Evolutionary conservation across 2,113 vertebrate species (phyloP), one percentile per base, ranked within the genome.

Genomic region (Phalacrocorax brasilianus): DNA sequence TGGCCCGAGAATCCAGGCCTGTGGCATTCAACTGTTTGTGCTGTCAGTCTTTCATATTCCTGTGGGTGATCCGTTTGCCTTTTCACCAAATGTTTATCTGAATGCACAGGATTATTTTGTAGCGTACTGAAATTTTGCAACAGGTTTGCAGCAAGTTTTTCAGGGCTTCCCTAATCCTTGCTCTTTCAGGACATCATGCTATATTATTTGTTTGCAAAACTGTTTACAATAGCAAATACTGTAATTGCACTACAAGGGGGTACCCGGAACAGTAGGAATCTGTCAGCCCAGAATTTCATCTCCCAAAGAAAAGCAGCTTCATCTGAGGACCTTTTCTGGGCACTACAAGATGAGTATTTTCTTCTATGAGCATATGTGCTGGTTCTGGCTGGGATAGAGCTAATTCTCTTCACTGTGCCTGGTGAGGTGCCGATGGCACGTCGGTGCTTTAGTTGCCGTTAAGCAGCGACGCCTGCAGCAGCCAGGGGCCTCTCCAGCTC

Each of bases 261-360:
- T 45, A 52, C 14, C 14, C 40, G 27, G 30, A 56, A 56, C 8
- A 35, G 53, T 22, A 62, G 27, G 20, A 67, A 27, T 44, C 10
- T 5, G 2, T 40, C 40, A 49, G 44, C 44, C 67, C 66, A 49
- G n/a, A 56, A 44, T 75, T 70, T 27, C 32, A 40, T 23, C 35
- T 89, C 32, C 32, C 21, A 38, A 35, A 75, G 61, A 75, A 58
- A 50, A 13, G 5, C 24, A n/a, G 11, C 30, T 44, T 44, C 49
- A 49, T 44, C 20, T 50, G 32, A 62, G 22, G 12, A 35, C 15
- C 3, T 1, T 26, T 33, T 44, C 23, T 0, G 4, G 7, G 30
- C 3, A 11, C 32, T 44, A 15, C 14, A 73, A 73, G 21, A 24
- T 11, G 15, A 40, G 9, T 30, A 22, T 52, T 76, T 65, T 47